These are phyloP conservation scores for Bettongia penicillata DNA, from an alignment of 2,113 vertebrate genomes.

Conservation along the genomic window DNA sequence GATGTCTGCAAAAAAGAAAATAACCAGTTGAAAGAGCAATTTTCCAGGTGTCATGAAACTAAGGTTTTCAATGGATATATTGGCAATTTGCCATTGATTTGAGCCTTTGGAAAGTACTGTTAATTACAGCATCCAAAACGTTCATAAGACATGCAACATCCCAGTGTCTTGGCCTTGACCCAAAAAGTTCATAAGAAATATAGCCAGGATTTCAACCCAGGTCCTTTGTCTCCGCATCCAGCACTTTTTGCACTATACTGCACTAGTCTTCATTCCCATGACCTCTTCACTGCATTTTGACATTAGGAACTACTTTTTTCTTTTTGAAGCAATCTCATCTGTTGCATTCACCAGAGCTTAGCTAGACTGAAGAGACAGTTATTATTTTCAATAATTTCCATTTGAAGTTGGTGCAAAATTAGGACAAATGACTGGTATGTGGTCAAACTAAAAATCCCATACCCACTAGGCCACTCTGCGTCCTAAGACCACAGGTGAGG, in stretches of 20 bases:
- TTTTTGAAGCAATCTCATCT: background rate
- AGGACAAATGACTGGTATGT: background rate
- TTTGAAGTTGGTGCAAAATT: background rate
- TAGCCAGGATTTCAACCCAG: background rate
- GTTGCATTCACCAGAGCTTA: background rate
- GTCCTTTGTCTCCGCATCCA: background rate
- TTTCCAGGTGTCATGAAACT: background rate
- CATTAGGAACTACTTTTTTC: background rate
- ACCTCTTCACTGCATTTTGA: background rate
- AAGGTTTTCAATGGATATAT: background rate
- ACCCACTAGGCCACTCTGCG: background rate
- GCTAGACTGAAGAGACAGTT: background rate
- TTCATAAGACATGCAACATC: too few relatives aligned
- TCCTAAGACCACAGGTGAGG: background rate
- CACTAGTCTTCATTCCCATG: background rate
- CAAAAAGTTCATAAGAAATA: background rate
- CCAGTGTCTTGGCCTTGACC: too few relatives aligned
- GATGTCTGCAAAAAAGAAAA: background rate
- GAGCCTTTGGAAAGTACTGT: conserved; percentile 5
- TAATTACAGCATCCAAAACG: background rate
- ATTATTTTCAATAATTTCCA: background rate
- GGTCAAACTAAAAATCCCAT: background rate
- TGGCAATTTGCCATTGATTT: background rate
- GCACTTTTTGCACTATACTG: background rate
- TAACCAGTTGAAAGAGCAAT: background rate